Evolutionary conservation across 2,113 vertebrate species (phyloP).

Genomic region (Seriola rivoliana): DNA sequence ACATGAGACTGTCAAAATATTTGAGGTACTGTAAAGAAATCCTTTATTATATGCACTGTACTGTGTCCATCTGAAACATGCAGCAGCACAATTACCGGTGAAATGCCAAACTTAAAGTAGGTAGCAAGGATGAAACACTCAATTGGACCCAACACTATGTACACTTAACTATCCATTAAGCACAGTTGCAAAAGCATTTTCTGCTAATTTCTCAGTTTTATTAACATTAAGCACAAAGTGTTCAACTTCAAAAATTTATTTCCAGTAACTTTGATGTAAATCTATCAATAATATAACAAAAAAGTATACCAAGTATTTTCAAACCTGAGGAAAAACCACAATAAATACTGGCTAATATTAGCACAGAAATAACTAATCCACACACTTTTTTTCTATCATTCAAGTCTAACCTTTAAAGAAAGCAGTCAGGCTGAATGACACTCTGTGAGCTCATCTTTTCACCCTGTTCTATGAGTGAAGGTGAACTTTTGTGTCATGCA

Average conservation of each 20-base stretch:
- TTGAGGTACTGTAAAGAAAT: background rate
- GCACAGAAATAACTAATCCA: background rate
- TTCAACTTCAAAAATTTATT: background rate
- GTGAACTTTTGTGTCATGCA: constrained; percentile 62
- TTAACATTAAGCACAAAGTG: too few relatives aligned
- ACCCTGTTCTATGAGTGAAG: constrained; percentile 42
- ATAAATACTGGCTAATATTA: background rate
- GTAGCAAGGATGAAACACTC: background rate
- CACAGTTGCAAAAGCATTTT: background rate
- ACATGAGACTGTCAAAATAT: background rate
- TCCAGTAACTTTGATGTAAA: background rate
- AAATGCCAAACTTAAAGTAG: background rate
- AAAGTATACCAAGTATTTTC: background rate
- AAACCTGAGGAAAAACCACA: background rate
- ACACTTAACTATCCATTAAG: background rate
- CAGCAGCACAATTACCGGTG: background rate
- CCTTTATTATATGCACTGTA: background rate
- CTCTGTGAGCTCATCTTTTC: constrained; percentile 38
- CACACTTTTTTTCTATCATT: constrained; percentile 21
- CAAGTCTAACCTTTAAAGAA: constrained; percentile 55
- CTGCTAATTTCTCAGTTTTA: background rate
- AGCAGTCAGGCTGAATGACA: constrained; percentile 51
- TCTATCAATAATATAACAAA: background rate
- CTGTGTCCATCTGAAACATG: background rate
- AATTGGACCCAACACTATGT: too few relatives aligned